phyloP scores from a whole-genome alignment of 2,888 invertebrate species.

The Clistopyga incitator region DNA sequence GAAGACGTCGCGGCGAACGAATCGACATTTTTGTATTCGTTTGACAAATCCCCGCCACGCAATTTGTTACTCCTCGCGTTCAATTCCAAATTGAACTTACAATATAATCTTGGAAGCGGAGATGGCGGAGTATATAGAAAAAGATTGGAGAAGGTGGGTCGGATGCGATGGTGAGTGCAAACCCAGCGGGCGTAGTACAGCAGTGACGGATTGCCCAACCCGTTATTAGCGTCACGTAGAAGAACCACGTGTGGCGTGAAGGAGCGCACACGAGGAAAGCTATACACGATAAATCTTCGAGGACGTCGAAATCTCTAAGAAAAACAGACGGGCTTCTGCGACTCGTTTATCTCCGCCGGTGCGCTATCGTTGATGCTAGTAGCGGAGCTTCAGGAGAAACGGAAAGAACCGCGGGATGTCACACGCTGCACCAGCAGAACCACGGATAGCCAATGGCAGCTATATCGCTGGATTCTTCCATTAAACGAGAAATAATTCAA shows the following conservation, averaged over 20 bases:
- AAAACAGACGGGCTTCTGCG: conserved; percentile 51
- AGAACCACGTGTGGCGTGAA: conserved; percentile 46
- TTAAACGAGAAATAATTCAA: conserved; percentile 57
- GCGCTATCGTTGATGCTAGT: conserved; percentile 18
- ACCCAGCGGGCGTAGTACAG: conserved; percentile 4
- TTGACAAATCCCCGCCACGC: conserved; percentile 9
- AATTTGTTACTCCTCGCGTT: conserved; percentile 48
- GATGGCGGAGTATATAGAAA: neutral
- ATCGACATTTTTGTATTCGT: conserved; percentile 36
- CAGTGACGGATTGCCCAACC: conserved; percentile 55
- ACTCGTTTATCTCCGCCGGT: conserved; percentile 61
- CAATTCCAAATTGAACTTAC: conserved; percentile 25
- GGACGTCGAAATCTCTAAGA: conserved; percentile 57
- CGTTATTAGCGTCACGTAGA: conserved; percentile 66
- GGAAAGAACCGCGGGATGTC: conserved; percentile 23
- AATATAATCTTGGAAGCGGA: conserved; percentile 38
- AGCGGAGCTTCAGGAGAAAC: conserved; percentile 8
- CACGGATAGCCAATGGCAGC: neutral
- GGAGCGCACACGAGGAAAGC: conserved; percentile 19
- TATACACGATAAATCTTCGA: conserved; percentile 57
- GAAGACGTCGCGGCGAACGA: neutral
- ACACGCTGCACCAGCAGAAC: conserved; percentile 1
- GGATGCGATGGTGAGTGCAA: conserved; percentile 4
- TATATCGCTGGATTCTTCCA: conserved; percentile 10
- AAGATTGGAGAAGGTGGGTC: neutral